phyloP scores from a whole-genome alignment of 2,797 vertebrate genomes.

The Phylloscopus collybita region DNA sequence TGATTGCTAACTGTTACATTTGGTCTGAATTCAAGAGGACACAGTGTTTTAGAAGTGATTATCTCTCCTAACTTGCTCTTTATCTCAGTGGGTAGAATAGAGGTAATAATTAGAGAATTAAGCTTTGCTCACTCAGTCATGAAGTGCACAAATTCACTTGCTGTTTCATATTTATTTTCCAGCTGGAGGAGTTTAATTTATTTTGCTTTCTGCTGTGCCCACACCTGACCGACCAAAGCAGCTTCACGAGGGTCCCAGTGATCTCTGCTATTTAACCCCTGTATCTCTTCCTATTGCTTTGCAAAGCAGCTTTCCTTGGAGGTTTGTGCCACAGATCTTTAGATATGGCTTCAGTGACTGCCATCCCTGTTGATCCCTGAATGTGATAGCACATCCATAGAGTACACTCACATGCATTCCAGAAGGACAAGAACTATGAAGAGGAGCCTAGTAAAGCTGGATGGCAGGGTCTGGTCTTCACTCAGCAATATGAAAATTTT shows the following conservation, averaged over 20 bases:
- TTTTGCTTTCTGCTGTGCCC: slow-evolving; percentile 67
- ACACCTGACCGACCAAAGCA: slow-evolving; percentile 57
- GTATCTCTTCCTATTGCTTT: background rate
- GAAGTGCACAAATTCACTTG: slow-evolving; percentile 66
- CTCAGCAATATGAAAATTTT: background rate
- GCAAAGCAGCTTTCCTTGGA: background rate
- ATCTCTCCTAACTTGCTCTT: slow-evolving; percentile 71
- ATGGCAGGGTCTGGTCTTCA: background rate
- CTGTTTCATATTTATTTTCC: slow-evolving; percentile 78
- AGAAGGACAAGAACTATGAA: background rate
- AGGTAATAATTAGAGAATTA: slow-evolving; percentile 78
- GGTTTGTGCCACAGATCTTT: background rate
- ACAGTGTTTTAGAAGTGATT: slow-evolving; percentile 70
- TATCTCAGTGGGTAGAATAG: slow-evolving; percentile 70
- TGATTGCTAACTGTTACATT: slow-evolving; percentile 49
- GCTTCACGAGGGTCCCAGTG: slow-evolving; percentile 11
- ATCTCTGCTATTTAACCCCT: slow-evolving; percentile 30
- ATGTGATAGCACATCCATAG: background rate
- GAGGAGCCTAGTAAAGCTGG: background rate
- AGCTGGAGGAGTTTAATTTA: slow-evolving; percentile 77
- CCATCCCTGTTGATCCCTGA: background rate
- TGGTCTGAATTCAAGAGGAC: slow-evolving; percentile 52
- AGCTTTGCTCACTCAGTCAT: slow-evolving; percentile 66
- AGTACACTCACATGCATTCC: background rate
- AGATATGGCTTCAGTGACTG: background rate